These are phyloP conservation scores for Istiophorus platypterus DNA, from an alignment of 2,113 vertebrate species.

Conservation along the genomic window DNA sequence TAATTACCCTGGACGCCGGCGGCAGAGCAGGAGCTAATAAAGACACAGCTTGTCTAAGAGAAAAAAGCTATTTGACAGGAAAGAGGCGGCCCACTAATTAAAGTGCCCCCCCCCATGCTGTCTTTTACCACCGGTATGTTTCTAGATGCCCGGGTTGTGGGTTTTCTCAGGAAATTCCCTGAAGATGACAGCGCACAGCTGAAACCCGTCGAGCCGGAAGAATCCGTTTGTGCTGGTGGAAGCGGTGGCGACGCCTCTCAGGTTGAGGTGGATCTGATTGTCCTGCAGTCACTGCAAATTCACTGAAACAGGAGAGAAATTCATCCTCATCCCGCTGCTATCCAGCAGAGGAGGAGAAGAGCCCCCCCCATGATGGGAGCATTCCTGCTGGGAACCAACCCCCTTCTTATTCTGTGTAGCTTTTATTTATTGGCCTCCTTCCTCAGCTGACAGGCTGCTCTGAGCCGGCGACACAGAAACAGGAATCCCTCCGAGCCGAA, in stretches of 20 bases:
- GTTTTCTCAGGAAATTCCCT: background rate
- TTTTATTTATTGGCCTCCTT: conserved; percentile 21
- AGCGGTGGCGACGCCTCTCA: too few relatives aligned
- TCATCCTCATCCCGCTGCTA: background rate
- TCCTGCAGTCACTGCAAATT: background rate
- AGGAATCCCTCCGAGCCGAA: background rate
- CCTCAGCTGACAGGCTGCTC: conserved; percentile 20
- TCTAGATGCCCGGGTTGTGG: background rate
- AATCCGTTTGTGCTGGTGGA: too few relatives aligned
- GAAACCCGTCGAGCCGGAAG: background rate
- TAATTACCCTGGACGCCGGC: background rate
- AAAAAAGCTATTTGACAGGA: background rate
- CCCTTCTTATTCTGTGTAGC: background rate
- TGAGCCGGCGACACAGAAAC: background rate
- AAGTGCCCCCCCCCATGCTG: background rate
- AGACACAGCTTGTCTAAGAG: conserved; percentile 17
- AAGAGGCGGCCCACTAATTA: conserved; percentile 30
- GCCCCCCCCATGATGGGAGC: background rate
- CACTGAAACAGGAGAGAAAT: background rate
- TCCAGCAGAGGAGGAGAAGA: background rate
- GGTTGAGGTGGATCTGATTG: background rate
- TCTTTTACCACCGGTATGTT: background rate
- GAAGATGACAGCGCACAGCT: background rate
- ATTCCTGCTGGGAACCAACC: background rate
- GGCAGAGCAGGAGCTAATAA: conserved; percentile 36